phyloP scores from a whole-genome alignment of 2,888 invertebrate genomes.

The Erannis defoliaria region DNA sequence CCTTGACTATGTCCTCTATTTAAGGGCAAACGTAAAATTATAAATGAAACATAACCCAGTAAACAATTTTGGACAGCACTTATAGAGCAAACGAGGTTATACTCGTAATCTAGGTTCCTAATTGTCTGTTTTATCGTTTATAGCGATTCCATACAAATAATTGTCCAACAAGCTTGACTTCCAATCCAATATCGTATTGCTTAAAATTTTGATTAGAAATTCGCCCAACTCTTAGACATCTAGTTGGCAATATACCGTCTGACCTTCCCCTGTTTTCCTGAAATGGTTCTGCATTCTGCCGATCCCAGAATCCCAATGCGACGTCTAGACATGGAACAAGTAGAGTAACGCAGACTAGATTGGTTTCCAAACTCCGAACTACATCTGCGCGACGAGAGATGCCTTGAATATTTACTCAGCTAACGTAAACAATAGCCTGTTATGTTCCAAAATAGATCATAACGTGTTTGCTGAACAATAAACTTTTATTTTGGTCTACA shows the following conservation, averaged over 20 bases:
- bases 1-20: no score
- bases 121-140: no score
- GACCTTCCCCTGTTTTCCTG: conserved; percentile 48
- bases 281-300: conserved; percentile 50
- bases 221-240: conserved; percentile 34
- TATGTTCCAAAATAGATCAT: conserved; percentile 28
- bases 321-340: conserved; percentile 69
- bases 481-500: conserved; percentile 22
- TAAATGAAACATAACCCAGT: no score
- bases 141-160: no score
- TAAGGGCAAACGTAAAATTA: no score
- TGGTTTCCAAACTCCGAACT: conserved; percentile 52
- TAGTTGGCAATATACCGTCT: conserved; percentile 30
- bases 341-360: conserved; percentile 47
- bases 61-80: no score
- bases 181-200: no score
- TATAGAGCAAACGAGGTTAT: no score
- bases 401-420: conserved; percentile 49
- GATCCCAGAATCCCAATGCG: conserved; percentile 51
- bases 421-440: conserved; percentile 52
- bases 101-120: no score
- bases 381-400: conserved; percentile 57
- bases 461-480: conserved; percentile 12
- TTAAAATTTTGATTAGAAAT: conserved; percentile 17
- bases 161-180: not conserved